A percentile compares a stretch with the other conserved stretches of the same genome.
Evolutionary conservation across 1,140 invertebrate species (phyloP).

Genomic region (Dinoponera quadriceps): DNA sequence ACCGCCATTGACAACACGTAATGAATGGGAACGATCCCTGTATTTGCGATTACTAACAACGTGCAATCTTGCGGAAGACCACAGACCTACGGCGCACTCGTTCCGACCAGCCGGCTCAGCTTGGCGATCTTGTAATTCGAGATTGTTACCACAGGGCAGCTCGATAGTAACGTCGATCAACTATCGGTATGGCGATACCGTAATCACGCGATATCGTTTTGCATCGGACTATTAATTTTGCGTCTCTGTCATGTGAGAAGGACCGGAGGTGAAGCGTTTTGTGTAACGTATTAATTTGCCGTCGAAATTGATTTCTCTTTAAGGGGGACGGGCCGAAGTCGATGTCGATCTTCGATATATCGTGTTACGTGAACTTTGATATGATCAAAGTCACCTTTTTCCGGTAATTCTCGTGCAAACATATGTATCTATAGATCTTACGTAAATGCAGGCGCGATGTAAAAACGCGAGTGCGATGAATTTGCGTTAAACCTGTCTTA

Average conservation of each 20-base stretch:
- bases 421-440: no score
- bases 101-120: background rate
- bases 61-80: constrained; percentile 80
- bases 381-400: no score
- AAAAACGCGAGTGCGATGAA: no score
- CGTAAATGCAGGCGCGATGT: no score
- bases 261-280: no score
- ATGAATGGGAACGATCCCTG: constrained; percentile 62
- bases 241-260: background rate
- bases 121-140: constrained; percentile 67
- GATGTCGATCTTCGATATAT: no score
- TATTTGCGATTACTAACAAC: constrained; percentile 61
- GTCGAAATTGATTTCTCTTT: no score
- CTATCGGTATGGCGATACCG: background rate
- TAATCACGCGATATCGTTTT: constrained; percentile 9
- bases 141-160: constrained; percentile 50
- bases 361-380: no score
- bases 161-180: background rate
- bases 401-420: no score
- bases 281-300: no score
- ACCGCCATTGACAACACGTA: constrained; percentile 72
- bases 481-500: no score
- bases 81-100: constrained; percentile 59
- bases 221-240: background rate
- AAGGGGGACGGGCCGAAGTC: no score